Evolutionary conservation across 2,888 invertebrate species (phyloP).

Genomic region (Azorinus chamasolen): DNA sequence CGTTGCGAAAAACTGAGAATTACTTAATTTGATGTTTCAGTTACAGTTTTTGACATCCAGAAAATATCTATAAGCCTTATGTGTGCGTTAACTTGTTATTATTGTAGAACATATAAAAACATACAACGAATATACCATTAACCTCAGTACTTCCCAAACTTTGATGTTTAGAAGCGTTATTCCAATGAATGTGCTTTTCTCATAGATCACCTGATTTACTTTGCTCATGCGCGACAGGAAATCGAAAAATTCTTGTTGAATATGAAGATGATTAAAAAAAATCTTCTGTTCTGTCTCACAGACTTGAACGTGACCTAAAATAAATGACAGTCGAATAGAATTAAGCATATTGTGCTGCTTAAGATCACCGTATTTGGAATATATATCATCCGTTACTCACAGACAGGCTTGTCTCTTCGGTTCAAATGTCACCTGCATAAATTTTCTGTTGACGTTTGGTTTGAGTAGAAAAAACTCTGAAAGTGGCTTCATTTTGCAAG

Average conservation of each 20-base stretch:
- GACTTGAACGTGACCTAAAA: neutral
- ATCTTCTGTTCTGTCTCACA: conserved; percentile 18
- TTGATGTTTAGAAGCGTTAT: too few relatives aligned
- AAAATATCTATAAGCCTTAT: too few relatives aligned
- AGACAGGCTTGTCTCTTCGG: neutral
- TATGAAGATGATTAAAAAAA: conserved; percentile 56
- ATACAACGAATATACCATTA: too few relatives aligned
- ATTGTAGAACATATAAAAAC: too few relatives aligned
- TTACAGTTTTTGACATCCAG: too few relatives aligned
- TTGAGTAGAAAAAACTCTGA: conserved; percentile 15
- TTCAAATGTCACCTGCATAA: conserved; percentile 30
- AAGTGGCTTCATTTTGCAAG: conserved; percentile 63
- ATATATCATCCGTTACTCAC: neutral
- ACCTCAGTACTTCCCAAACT: too few relatives aligned
- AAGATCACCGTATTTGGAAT: neutral
- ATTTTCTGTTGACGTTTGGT: conserved; percentile 18
- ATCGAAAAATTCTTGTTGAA: conserved; percentile 42
- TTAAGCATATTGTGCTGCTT: neutral
- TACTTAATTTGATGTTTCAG: too few relatives aligned
- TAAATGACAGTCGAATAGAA: neutral
- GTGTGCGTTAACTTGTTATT: too few relatives aligned
- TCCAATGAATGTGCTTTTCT: neutral
- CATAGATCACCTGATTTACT: neutral
- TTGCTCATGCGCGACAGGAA: conserved; percentile 61
- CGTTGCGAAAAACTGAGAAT: too few relatives aligned